Base-by-base conservation (phyloP, 2,113 vertebrate species). In the Indicator maculatus region DNA sequence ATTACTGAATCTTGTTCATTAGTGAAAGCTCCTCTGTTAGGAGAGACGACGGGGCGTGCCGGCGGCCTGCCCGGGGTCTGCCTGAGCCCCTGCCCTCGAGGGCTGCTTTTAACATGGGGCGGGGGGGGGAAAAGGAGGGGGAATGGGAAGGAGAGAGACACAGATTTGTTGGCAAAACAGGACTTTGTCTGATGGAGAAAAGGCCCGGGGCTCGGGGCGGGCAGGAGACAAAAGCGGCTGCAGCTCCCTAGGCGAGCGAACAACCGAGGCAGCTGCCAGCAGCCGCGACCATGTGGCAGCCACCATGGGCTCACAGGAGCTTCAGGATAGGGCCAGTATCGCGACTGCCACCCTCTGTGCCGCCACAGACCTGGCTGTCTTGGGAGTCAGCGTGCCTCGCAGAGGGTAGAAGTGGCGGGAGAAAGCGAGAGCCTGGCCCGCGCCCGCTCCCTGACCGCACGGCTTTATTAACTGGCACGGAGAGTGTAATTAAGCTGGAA, bases 401-500 rank as follows among this genome's bases (percentile, higher is more conserved):
- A 63, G 52, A 1, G 1, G 60, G 10, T 19, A 23, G 3, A 71
- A 17, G 11, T 1, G 7, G 15, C 1, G 28, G 36, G 52, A 31
- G 53, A 59, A 28, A 24, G 11, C 14, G 38, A 15, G 44, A 53
- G 69, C 28, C 9, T 36, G 21, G 7, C 17, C 28, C 63, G 1
- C 66, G 23, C 23, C 28, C 26, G 33, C 23, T 88, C 18, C 66
- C n/a, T 27, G 4, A 15, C 50, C 4, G 16, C 55, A 9, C 16
- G 16, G 33, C 27, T 38, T 13, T 15, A 38, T 75, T 72, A 21
- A 44, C 47, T 31, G 47, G 67, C 76, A 20, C 41, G 6, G 56
- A 23, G 33, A 65, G 67, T 4, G 31, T 93, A 97, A 96, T 97
- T 97, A 95, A 95, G 74, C 74, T 5, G 87, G 47, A 92, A 95